Evolutionary conservation across 2,797 vertebrate genomes (phyloP), one percentile per base, ranked within the genome.

Genomic region (Arctocebus calabarensis): DNA sequence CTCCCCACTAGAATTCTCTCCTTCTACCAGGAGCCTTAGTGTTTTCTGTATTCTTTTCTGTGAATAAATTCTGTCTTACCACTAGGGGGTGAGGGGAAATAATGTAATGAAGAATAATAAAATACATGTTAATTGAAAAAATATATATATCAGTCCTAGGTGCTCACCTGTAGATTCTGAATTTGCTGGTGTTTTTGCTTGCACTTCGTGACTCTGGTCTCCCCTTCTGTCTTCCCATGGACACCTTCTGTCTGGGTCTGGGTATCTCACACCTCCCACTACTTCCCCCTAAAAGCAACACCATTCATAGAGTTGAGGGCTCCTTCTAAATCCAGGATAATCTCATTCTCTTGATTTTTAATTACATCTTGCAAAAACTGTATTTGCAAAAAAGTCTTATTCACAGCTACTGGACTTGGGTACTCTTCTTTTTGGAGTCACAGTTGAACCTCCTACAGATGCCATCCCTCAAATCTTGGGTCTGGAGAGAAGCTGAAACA

Each of bases 371-470:
- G 34, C 62, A 74, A 85, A 89, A 59, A 87, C 32, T 6, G 25
- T 84, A n/a, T 75, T 91, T 37, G 74, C 88, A 71, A 84, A 43
- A 78, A 74, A 12, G 7, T 89, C 75, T 95, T 59, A 45, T 68
- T 71, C 2, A 62, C 16, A 83, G 62, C 23, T 84, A 45, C n/a
- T 16, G 25, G 32, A 84, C 34, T 83, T 94, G 84, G 37, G 16
- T 77, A 3, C 48, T 48, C 48, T 13, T 59, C n/a, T 86, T 91
- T 94, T 71, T 20, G 71, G 45, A 77, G 34, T 89, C 16, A 71
- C 5, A 66, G 2, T 43, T 88, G n/a, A 55, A 70, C 16, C 25
- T 32, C 22, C n/a, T 73, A 19, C 5, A 94, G 40, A 57, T n/a
- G 10, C 57, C 48, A 59, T 57, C 9, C 40, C 78, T 70, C 25